A percentile compares a stretch with the other conserved stretches of the same genome.
Evolutionary conservation across 2,888 invertebrate species (phyloP).

Genomic region (Macrophya annulata): DNA sequence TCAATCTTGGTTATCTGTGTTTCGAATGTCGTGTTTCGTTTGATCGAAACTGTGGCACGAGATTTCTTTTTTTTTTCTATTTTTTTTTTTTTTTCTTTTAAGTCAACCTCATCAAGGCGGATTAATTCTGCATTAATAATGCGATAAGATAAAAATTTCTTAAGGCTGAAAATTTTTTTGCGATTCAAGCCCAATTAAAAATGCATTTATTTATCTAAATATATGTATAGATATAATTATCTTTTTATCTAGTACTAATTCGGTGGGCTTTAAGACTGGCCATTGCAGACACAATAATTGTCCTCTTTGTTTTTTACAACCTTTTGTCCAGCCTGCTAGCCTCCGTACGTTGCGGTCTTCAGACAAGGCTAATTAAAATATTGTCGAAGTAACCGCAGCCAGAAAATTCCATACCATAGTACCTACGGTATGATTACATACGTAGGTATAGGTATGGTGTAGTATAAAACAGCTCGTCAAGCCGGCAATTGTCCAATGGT

Average conservation of each 20-base stretch:
- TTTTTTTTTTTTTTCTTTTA: neutral
- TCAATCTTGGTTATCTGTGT: constrained; percentile 36
- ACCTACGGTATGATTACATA: neutral
- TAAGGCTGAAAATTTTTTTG: neutral
- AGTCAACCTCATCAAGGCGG: neutral
- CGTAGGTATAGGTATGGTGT: constrained; percentile 51
- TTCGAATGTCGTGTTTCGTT: constrained; percentile 28
- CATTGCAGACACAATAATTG: neutral
- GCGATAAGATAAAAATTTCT: neutral
- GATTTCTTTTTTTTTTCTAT: neutral
- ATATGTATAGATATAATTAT: too few relatives aligned
- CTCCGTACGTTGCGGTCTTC: neutral
- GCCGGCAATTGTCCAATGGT: constrained; percentile 74
- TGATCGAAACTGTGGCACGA: constrained; percentile 7
- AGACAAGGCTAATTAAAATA: constrained; percentile 49
- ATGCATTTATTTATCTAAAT: too few relatives aligned
- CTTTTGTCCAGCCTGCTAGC: constrained; percentile 22
- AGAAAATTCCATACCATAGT: neutral
- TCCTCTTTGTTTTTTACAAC: constrained; percentile 23
- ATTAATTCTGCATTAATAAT: neutral
- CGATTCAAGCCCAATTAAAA: too few relatives aligned
- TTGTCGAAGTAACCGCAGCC: constrained; percentile 29
- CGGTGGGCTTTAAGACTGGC: neutral
- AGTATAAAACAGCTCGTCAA: constrained; percentile 71
- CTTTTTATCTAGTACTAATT: neutral